Conservation (phyloP, 1,140 invertebrate genomes). For the Cyclina sinensis region DNA sequence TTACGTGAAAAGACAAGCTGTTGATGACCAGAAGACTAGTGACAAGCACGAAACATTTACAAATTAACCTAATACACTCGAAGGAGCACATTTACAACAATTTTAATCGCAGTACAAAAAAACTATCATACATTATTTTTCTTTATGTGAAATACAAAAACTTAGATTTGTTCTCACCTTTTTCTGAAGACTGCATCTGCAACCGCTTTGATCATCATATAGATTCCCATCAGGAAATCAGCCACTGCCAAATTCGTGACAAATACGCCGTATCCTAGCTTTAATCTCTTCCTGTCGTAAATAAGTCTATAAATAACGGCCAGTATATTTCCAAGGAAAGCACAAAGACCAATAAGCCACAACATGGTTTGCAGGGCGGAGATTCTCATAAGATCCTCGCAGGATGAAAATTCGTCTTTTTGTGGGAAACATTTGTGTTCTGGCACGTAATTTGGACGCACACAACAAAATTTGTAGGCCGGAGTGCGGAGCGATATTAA, state of each 20-base stretch:
- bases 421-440: conserved; percentile 71
- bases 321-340: conserved; percentile 61
- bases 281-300: conserved; percentile 62
- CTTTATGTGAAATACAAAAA: no score
- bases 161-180: conserved; percentile 61
- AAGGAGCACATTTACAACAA: no score
- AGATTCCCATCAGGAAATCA: conserved; percentile 83
- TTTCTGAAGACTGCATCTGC: conserved; percentile 77
- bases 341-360: conserved; percentile 72
- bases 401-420: conserved; percentile 74
- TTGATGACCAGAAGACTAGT: no score
- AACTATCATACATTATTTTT: no score
- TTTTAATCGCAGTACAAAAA: no score
- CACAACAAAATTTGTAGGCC: conserved; percentile 41
- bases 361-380: conserved; percentile 64
- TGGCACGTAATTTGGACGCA: conserved; percentile 22
- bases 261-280: conserved; percentile 75
- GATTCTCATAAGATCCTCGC: not conserved
- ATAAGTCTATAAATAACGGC: conserved; percentile 74
- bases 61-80: no score
- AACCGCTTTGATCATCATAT: conserved; percentile 79
- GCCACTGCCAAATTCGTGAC: conserved; percentile 79
- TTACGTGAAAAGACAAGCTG: no score
- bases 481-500: not conserved
- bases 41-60: no score